Evolutionary conservation across 2,113 vertebrate species (phyloP).

Genomic region (Poeciliopsis prolifica): DNA sequence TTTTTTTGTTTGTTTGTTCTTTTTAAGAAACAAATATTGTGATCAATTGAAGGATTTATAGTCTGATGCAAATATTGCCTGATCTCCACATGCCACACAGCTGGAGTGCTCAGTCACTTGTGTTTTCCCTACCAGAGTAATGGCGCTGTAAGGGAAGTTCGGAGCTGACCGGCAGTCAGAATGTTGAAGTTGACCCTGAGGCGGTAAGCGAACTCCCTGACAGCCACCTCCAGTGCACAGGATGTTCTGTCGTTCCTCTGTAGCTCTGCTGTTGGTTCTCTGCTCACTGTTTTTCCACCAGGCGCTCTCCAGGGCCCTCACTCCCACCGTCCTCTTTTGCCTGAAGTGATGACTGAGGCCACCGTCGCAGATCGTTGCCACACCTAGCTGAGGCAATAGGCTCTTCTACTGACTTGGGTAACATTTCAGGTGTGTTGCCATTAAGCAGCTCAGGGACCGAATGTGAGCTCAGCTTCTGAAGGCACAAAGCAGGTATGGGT

Average conservation of each 20-base stretch:
- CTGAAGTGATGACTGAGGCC: constrained; percentile 61
- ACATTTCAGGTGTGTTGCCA: constrained; percentile 58
- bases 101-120: constrained; percentile 19
- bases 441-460: constrained; percentile 36
- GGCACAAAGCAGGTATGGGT: constrained; percentile 10
- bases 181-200: constrained; percentile 68
- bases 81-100: constrained; percentile 25
- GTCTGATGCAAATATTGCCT: constrained; percentile 58
- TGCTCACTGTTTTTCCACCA: constrained; percentile 60
- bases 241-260: constrained; percentile 41
- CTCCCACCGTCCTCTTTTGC: background rate
- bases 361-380: constrained; percentile 53
- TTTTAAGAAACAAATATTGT: constrained; percentile 3
- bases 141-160: constrained; percentile 58
- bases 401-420: constrained; percentile 48
- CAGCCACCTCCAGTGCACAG: constrained; percentile 32
- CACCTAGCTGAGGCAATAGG: constrained; percentile 52
- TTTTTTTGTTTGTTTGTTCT: constrained; percentile 5
- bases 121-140: constrained; percentile 18
- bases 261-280: constrained; percentile 41
- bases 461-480: background rate
- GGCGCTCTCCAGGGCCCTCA: constrained; percentile 56
- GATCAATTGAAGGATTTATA: constrained; percentile 46
- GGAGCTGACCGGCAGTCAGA: constrained; percentile 56
- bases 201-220: constrained; percentile 58